Base-by-base conservation (phyloP, 2,888 invertebrate species). In the Drosophila algonquin region DNA sequence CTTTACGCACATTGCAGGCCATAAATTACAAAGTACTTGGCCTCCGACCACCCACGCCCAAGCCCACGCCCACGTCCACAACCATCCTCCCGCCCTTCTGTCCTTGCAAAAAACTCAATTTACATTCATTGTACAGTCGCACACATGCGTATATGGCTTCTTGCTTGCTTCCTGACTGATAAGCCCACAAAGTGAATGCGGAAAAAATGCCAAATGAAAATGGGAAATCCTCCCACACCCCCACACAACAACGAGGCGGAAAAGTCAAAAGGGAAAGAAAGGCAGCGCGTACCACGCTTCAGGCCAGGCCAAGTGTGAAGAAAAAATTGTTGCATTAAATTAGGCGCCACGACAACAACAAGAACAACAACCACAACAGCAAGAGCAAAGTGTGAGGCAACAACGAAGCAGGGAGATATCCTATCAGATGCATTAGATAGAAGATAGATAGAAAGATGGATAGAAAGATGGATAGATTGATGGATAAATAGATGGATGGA, bases 11-110 rank as follows among this genome's bases (percentile, higher is more conserved):
- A 85, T 87, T 85, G 87, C 86, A 81, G 75, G 81, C 79, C 87
- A 85, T 85, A 85, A 85, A 87, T 85, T 85, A 87, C 85, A 80
- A 87, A 85, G 85, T 85, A 87, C 85, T 85, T 87, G 87, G 75
- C 73, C 73, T 81, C 86, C 86, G 83, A 64, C 62, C 56, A 61
- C 50, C 52, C 61, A 46, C 21, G 3, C 21, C 3, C 21, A n/a
- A n/a, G n/a, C 53, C 56, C 45, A 46, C 55, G 60, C 56, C 50
- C 48, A 54, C 60, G 68, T 59, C 51, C 55, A 18, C 21, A 12
- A 3, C 12, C 35, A 35, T 35, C 5, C 40, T 8, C 45, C 48
- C 50, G 12, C 40, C 18, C 21, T 21, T n/a, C 47, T 51, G 24
- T 4, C 24, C 50, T 27, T 1, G 30, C 55, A 50, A 44, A 71